Evolutionary conservation across 2,797 vertebrate species (phyloP).

Genomic region (Paratrypauchen microcephalus): DNA sequence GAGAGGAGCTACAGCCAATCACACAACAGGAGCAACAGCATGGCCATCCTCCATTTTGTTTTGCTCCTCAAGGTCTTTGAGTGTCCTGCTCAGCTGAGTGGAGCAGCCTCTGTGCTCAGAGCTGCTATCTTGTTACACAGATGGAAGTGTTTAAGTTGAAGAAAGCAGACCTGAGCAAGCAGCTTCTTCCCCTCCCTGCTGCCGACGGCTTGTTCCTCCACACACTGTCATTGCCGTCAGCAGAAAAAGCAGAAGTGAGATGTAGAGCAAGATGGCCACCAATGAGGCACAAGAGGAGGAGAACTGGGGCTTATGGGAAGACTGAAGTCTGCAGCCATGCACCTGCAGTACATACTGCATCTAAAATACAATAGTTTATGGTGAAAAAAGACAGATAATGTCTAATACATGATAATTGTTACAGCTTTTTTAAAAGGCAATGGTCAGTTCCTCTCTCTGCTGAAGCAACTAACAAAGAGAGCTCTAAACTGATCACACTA

Average conservation of each 20-base stretch:
- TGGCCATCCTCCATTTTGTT: conserved; percentile 81
- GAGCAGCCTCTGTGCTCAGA: conserved; percentile 59
- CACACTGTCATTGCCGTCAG: conserved; percentile 64
- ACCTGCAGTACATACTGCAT: background rate
- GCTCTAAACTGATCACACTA: background rate
- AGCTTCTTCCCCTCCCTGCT: conserved; percentile 59
- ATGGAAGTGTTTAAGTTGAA: conserved; percentile 79
- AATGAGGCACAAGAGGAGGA: conserved; percentile 18
- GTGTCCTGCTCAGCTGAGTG: conserved; percentile 69
- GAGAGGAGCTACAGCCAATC: conserved; percentile 71
- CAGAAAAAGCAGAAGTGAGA: conserved; percentile 71
- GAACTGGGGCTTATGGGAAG: conserved; percentile 27
- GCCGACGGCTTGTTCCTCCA: conserved; percentile 57
- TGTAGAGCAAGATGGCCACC: conserved; percentile 60
- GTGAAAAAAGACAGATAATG: no score
- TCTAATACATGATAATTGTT: background rate
- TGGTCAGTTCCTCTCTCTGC: background rate
- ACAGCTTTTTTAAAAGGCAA: background rate
- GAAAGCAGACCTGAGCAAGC: conserved; percentile 70
- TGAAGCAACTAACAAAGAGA: background rate
- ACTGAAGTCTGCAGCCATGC: background rate
- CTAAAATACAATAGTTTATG: background rate
- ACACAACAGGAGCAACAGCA: conserved; percentile 67
- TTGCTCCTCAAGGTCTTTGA: conserved; percentile 80
- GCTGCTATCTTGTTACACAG: conserved; percentile 78